Evolutionary conservation across 2,888 invertebrate species (phyloP).

Genomic region (Ypsolopha scabrella): DNA sequence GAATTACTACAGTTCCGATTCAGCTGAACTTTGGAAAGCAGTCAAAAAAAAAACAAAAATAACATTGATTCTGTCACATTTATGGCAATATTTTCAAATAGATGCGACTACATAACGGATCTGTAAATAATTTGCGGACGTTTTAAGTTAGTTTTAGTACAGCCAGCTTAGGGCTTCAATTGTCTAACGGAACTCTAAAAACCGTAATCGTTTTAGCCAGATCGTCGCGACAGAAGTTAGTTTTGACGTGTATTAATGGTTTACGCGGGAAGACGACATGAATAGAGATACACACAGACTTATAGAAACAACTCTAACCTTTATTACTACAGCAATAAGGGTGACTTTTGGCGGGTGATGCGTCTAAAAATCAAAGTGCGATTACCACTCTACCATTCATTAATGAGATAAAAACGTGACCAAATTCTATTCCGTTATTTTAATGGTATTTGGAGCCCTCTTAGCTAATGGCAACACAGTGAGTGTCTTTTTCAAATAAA

Average conservation of each 20-base stretch:
- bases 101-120: no score
- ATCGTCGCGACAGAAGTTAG: constrained; percentile 7
- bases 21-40: constrained; percentile 11
- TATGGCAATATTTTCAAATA: no score
- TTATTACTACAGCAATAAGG: no score
- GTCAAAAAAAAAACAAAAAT: constrained; percentile 53
- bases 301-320: neutral
- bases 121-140: no score
- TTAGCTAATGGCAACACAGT: neutral
- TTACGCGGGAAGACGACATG: constrained; percentile 31
- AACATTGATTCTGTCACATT: no score
- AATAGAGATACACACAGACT: constrained; percentile 32
- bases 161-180: no score
- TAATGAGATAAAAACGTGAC: constrained; percentile 62
- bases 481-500: no score
- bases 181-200: no score
- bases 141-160: no score
- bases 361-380: neutral
- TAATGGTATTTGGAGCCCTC: constrained; percentile 29
- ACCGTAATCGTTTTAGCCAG: constrained; percentile 23
- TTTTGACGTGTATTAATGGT: constrained; percentile 59
- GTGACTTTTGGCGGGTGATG: no score
- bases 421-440: constrained; percentile 28
- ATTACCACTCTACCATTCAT: constrained; percentile 24
- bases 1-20: no score